These are phyloP conservation scores for Agrilus planipennis DNA, from an alignment of 1,140 invertebrate species.

Conservation along the genomic window DNA sequence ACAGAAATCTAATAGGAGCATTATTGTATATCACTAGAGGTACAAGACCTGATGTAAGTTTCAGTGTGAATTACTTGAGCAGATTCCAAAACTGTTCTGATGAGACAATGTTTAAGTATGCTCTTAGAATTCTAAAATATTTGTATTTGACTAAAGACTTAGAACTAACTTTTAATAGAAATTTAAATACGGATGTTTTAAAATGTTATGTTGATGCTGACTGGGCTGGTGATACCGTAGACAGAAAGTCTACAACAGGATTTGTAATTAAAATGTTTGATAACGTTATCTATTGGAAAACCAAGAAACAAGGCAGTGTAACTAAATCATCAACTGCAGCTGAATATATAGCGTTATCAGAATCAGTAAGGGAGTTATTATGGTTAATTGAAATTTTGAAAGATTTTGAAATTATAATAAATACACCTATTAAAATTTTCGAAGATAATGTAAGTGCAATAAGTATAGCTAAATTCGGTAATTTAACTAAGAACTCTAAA, in stretches of 20 bases:
- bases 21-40: conserved; percentile 33
- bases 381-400: neutral
- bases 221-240: conserved; percentile 29
- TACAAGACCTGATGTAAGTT: conserved; percentile 31
- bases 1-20: conserved; percentile 28
- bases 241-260: conserved; percentile 31
- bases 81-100: conserved; percentile 30
- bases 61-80: conserved; percentile 25
- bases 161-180: conserved; percentile 28
- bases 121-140: conserved; percentile 22
- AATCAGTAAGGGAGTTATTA: conserved; percentile 1
- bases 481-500: conserved; percentile 4
- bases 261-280: conserved; percentile 20
- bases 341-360: conserved; percentile 3
- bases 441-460: conserved; percentile 1
- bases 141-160: conserved; percentile 28
- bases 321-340: conserved; percentile 18
- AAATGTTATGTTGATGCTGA: conserved; percentile 32
- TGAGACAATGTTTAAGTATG: conserved; percentile 32
- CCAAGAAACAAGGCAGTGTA: conserved; percentile 24
- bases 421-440: neutral
- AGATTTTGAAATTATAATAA: neutral
- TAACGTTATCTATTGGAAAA: conserved; percentile 30
- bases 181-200: conserved; percentile 23
- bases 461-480: conserved; percentile 1